Evolutionary conservation across 2,797 vertebrate genomes (phyloP).

Genomic region (Iguana delicatissima): DNA sequence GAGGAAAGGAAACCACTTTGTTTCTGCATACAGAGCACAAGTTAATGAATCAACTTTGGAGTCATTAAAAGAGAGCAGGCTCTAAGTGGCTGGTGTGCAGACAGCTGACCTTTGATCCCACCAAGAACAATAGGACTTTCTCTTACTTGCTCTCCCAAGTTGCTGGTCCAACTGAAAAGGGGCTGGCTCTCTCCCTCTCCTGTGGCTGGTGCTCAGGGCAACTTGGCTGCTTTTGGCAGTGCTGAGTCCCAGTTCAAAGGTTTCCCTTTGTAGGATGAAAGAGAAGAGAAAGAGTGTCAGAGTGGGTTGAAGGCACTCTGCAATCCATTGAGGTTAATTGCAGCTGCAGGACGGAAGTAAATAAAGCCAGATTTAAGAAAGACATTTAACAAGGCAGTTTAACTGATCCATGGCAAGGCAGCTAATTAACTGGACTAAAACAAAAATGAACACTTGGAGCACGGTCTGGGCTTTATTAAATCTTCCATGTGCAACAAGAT

Average conservation of each 20-base stretch:
- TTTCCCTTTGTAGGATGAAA: conserved; percentile 12
- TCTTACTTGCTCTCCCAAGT: conserved; percentile 25
- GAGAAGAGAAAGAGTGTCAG: not conserved
- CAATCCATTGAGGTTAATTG: not conserved
- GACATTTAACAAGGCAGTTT: not conserved
- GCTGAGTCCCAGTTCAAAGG: not conserved
- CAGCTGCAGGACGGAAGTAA: conserved; percentile 2
- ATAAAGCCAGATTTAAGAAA: not conserved
- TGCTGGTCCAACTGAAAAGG: conserved; percentile 23
- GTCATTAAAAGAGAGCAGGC: conserved; percentile 26
- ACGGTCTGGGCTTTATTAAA: not conserved
- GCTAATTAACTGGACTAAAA: not conserved
- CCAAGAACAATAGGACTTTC: conserved; percentile 33
- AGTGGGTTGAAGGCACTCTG: not conserved
- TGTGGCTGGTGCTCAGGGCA: not conserved
- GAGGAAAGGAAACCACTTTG: conserved; percentile 4
- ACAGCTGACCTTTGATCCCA: conserved; percentile 37
- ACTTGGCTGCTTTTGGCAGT: not conserved
- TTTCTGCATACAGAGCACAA: conserved; percentile 20
- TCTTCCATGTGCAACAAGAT: not conserved
- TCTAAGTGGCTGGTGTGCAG: conserved; percentile 22
- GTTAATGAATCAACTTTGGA: conserved; percentile 46
- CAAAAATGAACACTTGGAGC: not conserved
- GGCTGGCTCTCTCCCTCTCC: not conserved
- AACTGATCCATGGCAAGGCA: not conserved